Base-by-base conservation (phyloP, 1,140 invertebrate genomes). In the Spodoptera frugiperda region DNA sequence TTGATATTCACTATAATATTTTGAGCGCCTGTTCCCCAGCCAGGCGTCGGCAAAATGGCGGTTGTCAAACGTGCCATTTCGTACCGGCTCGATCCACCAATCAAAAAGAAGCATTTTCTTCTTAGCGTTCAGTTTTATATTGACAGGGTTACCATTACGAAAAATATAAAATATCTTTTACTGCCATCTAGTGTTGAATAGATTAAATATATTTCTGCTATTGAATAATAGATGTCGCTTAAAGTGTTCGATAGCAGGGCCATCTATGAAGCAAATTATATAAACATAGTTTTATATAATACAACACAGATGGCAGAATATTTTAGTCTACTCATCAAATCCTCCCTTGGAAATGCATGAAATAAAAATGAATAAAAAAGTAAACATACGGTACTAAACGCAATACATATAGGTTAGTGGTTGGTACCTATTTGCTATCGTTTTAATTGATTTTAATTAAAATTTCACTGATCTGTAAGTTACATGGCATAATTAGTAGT, bases 31-130 rank as follows among this genome's bases (percentile, higher is more conserved):
- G 44, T 70, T 11, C 68, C 54, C 57, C 25, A 44, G 33, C n/a
- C n/a, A 59, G 59, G 72, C 67, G 44, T 67, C 59, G 54, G 79
- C 87, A 93, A 93, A 87, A 93, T 93, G 92, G 91, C 89, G 80
- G 86, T 83, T 54, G 61, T 21, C 57, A 74, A 71, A 25, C 72
- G 48, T 76, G 75, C 78, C 77, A 83, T 82, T 75, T 25, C 49
- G n/a, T 19, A 79, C 19, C 71, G 49, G n/a, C 10, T 12, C 54
- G 78, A 78, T 55, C 78, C 78, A 91, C 92, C 92, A 94, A 94
- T 94, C 90, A 93, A 91, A 91, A 90, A 79, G 82, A 87, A 88
- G 87, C 54, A 84, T 80, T 82, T 80, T 46, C 51, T 71, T 79
- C 21, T 87, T 89, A 85, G 87, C 88, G 84, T 12, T 76, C 25